Conservation (phyloP, 1,140 invertebrate genomes). For the Drosophila ananassae region DNA sequence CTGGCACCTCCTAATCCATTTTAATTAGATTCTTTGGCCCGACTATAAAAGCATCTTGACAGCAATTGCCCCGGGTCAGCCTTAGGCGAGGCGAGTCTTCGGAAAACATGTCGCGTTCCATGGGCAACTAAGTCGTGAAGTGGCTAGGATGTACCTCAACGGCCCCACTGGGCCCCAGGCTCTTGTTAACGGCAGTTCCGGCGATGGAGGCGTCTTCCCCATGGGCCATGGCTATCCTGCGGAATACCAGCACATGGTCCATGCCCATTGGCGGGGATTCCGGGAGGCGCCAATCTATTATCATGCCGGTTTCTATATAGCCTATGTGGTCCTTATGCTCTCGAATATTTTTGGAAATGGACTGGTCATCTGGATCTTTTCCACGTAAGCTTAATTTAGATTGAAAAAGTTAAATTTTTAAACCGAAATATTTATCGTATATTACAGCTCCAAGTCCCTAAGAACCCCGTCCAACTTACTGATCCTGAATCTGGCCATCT, state of each 20-base stretch:
- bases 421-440: not conserved
- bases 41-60: conserved; percentile 61
- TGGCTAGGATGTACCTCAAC: conserved; percentile 53
- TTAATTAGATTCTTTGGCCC: conserved; percentile 67
- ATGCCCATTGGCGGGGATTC: conserved; percentile 90
- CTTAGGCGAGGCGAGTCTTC: conserved; percentile 34
- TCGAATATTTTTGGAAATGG: conserved; percentile 90
- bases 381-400: conserved; percentile 86
- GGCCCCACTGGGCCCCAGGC: conserved; percentile 56
- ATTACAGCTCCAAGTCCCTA: conserved; percentile 88
- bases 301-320: conserved; percentile 90
- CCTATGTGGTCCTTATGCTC: conserved; percentile 89
- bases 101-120: conserved; percentile 40
- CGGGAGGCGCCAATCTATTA: conserved; percentile 88
- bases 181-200: conserved; percentile 45
- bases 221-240: conserved; percentile 89
- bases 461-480: conserved; percentile 92
- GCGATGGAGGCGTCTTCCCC: conserved; percentile 60
- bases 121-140: not conserved
- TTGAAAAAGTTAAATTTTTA: not conserved
- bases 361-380: conserved; percentile 92
- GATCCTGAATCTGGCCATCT: conserved; percentile 90
- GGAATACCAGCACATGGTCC: conserved; percentile 88
- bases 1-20: conserved; percentile 46
- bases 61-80: conserved; percentile 45